phyloP scores from a whole-genome alignment of 2,888 invertebrate genomes.

The Rhagonycha lutea region DNA sequence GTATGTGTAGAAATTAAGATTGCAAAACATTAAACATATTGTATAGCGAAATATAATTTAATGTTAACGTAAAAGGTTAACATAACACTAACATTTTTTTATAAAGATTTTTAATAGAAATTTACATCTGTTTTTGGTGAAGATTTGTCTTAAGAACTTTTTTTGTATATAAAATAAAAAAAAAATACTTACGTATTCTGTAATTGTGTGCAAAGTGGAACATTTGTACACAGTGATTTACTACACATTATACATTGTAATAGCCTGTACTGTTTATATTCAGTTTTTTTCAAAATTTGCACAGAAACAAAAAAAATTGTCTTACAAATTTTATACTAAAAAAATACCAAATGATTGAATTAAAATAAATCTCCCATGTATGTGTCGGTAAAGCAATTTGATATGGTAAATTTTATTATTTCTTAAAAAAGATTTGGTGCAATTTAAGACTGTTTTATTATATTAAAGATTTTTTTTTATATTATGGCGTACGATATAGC shows the following conservation, averaged over 20 bases:
- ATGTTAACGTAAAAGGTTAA: not conserved
- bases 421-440: constrained; percentile 47
- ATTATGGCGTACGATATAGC: constrained; percentile 8
- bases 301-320: constrained; percentile 35
- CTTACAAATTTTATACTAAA: constrained; percentile 43
- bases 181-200: constrained; percentile 26
- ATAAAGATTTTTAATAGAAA: constrained; percentile 20
- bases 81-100: constrained; percentile 6
- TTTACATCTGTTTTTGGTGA: constrained; percentile 11
- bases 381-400: constrained; percentile 18
- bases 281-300: constrained; percentile 33
- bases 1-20: constrained; percentile 44
- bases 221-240: constrained; percentile 25
- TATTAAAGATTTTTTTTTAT: constrained; percentile 17
- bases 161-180: constrained; percentile 32
- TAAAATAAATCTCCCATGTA: constrained; percentile 21
- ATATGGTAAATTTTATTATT: constrained; percentile 24
- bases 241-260: constrained; percentile 26
- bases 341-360: constrained; percentile 15
- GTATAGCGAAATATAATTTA: constrained; percentile 28
- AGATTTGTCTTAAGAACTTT: constrained; percentile 24
- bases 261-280: constrained; percentile 31
- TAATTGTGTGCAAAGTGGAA: constrained; percentile 37
- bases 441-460: constrained; percentile 53
- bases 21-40: constrained; percentile 24